Evolutionary conservation across 2,888 invertebrate species (phyloP), one percentile per base, ranked within the genome.

Genomic region (Epinotia demarniana): DNA sequence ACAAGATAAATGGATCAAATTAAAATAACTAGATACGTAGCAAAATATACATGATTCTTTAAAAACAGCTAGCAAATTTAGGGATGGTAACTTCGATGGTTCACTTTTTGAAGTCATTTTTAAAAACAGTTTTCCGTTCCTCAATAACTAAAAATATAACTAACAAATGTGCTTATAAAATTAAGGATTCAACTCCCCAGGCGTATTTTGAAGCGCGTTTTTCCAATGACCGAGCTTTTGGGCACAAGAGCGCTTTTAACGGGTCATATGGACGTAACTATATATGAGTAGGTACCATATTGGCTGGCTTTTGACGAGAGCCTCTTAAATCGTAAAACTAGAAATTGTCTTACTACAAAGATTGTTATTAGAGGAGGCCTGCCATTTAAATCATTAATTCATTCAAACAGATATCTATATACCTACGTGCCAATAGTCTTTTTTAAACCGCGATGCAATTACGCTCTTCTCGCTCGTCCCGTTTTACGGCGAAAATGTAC

Each of bases 111-210:
- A 43, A 39, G 62, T 9, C 16, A 64, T 49, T 27, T 46, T 19
- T 19, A 49, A 64, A 64, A 64, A 49, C 12, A 64, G 19, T 23
- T 13, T 16, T 13, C 12, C 49, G n/a, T 39, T 63, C 19, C 19
- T 39, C 68, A 13, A 39, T 39, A 16, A 55, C 58, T 60, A 60
- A 46, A 60, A 46, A 62, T 53, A 71, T 18, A 62, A 39, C 62
- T 62, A 71, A 61, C 62, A 62, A 62, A 70, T 70, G 61, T 70
- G 61, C 60, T 70, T 70, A 70, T 60, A 60, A 60, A 70, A 70
- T 27, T 70, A 60, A 57, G n/a, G 11, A 8, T 57, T 55, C 68
- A 55, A 33, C 53, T 68, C n/a, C 19, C 55, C 23, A 13, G 68
- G 46, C 63, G 16, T 49, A 64, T 23, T 64, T 64, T 46, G 46